Evolutionary conservation across 2,113 vertebrate genomes (phyloP).

Genomic region (Rhineura floridana): DNA sequence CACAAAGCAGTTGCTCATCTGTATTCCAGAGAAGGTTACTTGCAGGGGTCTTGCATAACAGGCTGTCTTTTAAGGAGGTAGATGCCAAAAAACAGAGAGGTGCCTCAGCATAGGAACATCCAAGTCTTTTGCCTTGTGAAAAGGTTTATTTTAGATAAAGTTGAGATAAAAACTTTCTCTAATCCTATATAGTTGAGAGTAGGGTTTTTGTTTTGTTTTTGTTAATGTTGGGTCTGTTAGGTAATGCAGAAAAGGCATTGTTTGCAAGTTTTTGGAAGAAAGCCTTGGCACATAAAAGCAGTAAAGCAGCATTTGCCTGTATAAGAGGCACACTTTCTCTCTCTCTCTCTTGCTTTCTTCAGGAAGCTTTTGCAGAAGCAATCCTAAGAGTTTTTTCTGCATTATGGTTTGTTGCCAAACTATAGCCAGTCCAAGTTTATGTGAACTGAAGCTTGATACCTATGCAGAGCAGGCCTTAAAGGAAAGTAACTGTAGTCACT

Average conservation of each 20-base stretch:
- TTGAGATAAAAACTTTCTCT: conserved; percentile 13
- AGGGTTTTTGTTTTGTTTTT: neutral
- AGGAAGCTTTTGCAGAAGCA: conserved; percentile 24
- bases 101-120: conserved; percentile 52
- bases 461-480: neutral
- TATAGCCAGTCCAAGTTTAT: neutral
- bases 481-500: neutral
- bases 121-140: conserved; percentile 22
- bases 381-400: conserved; percentile 13
- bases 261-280: neutral
- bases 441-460: neutral
- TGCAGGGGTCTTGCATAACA: conserved; percentile 88
- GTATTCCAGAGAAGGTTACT: conserved; percentile 84
- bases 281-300: neutral
- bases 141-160: conserved; percentile 32
- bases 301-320: neutral
- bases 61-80: conserved; percentile 73
- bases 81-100: conserved; percentile 52
- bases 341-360: conserved; percentile 13
- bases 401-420: neutral
- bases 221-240: neutral
- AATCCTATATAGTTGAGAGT: conserved; percentile 11
- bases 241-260: neutral
- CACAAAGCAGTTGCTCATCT: conserved; percentile 77
- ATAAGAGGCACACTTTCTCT: neutral